A percentile compares a stretch with the other conserved stretches of the same genome.
These are phyloP conservation scores for Melanophora roralis DNA, from an alignment of 2,888 invertebrate species.

Conservation along the genomic window DNA sequence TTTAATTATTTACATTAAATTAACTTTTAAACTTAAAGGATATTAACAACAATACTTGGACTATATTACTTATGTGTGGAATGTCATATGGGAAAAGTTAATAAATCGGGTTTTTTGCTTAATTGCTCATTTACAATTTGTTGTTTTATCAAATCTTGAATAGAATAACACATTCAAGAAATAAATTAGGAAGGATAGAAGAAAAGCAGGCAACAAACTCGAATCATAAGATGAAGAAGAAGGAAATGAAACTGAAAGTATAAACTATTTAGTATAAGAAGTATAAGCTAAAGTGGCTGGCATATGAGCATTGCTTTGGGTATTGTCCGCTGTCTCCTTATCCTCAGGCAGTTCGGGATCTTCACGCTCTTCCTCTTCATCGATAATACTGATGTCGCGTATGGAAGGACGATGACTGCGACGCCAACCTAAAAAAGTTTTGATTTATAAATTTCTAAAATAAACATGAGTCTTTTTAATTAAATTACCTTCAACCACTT, in stretches of 20 bases:
- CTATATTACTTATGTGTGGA: constrained; percentile 16
- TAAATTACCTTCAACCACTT: constrained; percentile 80
- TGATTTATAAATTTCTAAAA: not conserved
- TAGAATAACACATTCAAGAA: constrained; percentile 14
- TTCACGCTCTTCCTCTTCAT: constrained; percentile 87
- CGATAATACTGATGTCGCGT: constrained; percentile 90
- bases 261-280: constrained; percentile 46
- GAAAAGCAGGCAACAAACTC: not conserved
- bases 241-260: not conserved
- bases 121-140: constrained; percentile 13
- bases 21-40: constrained; percentile 32
- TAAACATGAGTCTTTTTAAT: not conserved
- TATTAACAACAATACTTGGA: constrained; percentile 32
- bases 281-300: constrained; percentile 33
- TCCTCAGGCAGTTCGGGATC: constrained; percentile 76
- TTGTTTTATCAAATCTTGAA: constrained; percentile 27
- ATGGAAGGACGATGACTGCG: constrained; percentile 89
- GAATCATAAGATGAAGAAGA: not conserved
- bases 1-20: constrained; percentile 52
- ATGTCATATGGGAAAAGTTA: constrained; percentile 26
- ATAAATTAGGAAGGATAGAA: not conserved
- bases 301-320: constrained; percentile 72
- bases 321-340: constrained; percentile 73
- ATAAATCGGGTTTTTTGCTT: not conserved
- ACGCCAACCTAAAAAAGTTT: constrained; percentile 81